Evolutionary conservation across 2,113 vertebrate species (phyloP).

Genomic region (Oreochromis spilurus): DNA sequence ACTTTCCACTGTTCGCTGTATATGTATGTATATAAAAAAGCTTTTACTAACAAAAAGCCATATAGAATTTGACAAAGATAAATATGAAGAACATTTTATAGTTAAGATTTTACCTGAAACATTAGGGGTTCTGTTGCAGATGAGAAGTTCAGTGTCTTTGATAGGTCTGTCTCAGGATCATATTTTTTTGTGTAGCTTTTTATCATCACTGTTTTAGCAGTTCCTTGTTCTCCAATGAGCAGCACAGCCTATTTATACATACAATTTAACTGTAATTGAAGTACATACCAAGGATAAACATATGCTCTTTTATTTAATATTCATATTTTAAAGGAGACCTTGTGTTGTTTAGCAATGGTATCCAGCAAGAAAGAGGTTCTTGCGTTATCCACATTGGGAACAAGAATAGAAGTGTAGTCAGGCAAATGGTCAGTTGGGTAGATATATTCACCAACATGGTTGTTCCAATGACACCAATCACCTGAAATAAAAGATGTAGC

Average conservation of each 20-base stretch:
- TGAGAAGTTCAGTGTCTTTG: conserved; percentile 84
- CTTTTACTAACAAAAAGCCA: neutral
- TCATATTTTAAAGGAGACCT: conserved; percentile 50
- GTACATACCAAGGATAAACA: neutral
- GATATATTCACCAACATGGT: conserved; percentile 71
- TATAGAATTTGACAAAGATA: neutral
- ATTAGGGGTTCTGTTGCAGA: conserved; percentile 86
- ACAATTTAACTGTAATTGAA: neutral
- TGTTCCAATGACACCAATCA: conserved; percentile 82
- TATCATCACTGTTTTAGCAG: conserved; percentile 87
- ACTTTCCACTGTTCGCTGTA: conserved; percentile 81
- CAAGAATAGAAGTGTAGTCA: conserved; percentile 82
- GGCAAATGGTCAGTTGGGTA: conserved; percentile 76
- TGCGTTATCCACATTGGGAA: conserved; percentile 87
- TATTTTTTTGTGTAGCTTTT: conserved; percentile 85
- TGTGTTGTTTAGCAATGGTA: conserved; percentile 82
- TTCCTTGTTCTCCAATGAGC: conserved; percentile 88
- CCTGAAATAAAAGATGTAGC: conserved; percentile 55
- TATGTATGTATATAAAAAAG: neutral
- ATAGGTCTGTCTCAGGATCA: conserved; percentile 78
- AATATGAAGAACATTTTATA: neutral
- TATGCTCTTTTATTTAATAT: neutral
- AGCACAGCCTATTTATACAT: conserved; percentile 75
- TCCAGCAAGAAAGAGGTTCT: conserved; percentile 82
- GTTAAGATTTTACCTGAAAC: conserved; percentile 78